Conservation (phyloP, 2,888 invertebrate species). For the Catotricha subobsoleta region DNA sequence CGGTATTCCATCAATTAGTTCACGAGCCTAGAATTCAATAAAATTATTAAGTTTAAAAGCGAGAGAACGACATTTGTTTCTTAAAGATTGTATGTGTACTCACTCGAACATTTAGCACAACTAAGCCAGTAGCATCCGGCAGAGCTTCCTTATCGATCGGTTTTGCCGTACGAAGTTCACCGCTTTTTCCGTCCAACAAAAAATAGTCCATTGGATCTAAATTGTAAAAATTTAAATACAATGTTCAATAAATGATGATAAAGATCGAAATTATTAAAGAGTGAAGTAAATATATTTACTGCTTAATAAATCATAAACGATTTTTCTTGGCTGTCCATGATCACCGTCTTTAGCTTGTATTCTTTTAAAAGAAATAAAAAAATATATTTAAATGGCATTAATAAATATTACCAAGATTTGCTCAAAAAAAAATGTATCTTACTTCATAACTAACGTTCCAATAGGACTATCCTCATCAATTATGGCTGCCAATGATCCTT, state of each 20-base stretch:
- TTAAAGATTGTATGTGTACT: constrained; percentile 15
- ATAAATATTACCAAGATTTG: too few species aligned
- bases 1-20: constrained; percentile 53
- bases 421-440: too few species aligned
- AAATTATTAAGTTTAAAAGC: background rate
- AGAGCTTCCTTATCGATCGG: constrained; percentile 72
- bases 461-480: constrained; percentile 69
- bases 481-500: constrained; percentile 59
- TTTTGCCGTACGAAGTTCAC: constrained; percentile 66
- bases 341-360: constrained; percentile 73
- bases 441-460: constrained; percentile 62
- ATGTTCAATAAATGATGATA: too few species aligned
- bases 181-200: constrained; percentile 55
- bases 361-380: too few species aligned
- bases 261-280: too few species aligned
- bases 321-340: constrained; percentile 58
- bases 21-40: constrained; percentile 42
- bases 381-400: too few species aligned
- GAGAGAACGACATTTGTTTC: background rate
- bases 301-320: constrained; percentile 58
- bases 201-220: constrained; percentile 83
- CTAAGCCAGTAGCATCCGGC: constrained; percentile 57
- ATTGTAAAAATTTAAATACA: too few species aligned
- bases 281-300: too few species aligned
- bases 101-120: constrained; percentile 56